Evolutionary conservation across 2,888 invertebrate species (phyloP), one percentile per base, ranked within the genome.

Genomic region (Eristalis tenax): DNA sequence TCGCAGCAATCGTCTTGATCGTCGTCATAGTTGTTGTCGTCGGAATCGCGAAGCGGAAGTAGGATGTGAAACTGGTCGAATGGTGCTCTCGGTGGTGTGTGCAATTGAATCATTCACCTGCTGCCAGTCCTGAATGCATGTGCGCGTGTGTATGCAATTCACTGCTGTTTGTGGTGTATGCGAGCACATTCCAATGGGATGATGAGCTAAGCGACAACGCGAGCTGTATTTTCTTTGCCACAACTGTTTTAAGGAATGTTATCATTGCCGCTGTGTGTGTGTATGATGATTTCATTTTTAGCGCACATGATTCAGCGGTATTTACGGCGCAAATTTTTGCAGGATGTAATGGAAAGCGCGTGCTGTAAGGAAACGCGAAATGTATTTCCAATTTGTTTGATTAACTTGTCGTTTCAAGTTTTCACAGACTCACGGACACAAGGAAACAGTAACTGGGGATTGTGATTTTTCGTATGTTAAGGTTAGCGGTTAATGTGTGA

Each of bases 41-140:
- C 56, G 71, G 75, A 75, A 74, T 86, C 57, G 83, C 50, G 38
- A 79, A 79, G 75, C 78, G 83, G 86, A 86, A 87, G 76, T 80
- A 79, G 83, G 79, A 76, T 87, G 71, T 83, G 75, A 83, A 76
- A 83, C 86, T 87, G 74, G 83, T 87, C 79, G 70, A 83, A 83
- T 82, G 82, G 74, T 70, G 32, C 73, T 59, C 64, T 69, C 40
- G 63, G 70, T 70, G 65, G 74, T 82, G 74, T 70, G 59, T 87
- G 40, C 76, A 50, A 70, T 75, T 87, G 87, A 87, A 74, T 87
- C 87, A 80, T 83, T 80, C 83, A 83, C 87, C 87, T 87, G 87
- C 83, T 71, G 79, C 71, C 71, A 79, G 68, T 83, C 75, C 71
- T 57, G 68, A 61, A 79, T 79, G 26, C 71, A 59, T 64, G 56